Evolutionary conservation across 2,113 vertebrate species (phyloP).

Genomic region (Cebus imitator): DNA sequence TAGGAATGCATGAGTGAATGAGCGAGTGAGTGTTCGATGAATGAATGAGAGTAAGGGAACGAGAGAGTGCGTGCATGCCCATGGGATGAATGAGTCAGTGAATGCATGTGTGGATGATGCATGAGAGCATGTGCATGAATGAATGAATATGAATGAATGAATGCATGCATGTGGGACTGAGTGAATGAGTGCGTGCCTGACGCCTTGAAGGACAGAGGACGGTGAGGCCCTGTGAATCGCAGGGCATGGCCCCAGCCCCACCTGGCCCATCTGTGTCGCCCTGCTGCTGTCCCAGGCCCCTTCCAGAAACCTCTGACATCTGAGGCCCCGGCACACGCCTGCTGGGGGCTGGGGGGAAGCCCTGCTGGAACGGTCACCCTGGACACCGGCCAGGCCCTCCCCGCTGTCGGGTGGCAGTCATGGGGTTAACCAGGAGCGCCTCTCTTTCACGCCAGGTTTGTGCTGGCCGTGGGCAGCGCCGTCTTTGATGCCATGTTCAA

Average conservation of each 20-base stretch:
- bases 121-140: too few species aligned
- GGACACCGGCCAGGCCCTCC: background rate
- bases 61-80: too few species aligned
- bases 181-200: background rate
- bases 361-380: background rate
- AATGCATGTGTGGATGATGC: too few species aligned
- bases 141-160: too few species aligned
- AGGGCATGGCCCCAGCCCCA: too few species aligned
- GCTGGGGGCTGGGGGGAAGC: background rate
- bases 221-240: too few species aligned
- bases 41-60: background rate
- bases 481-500: constrained; percentile 99
- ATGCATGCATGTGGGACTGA: background rate
- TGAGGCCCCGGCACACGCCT: too few species aligned
- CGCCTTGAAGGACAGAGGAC: too few species aligned
- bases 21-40: background rate
- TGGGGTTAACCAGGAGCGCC: background rate
- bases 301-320: too few species aligned
- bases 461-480: constrained; percentile 95
- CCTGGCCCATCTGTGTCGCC: too few species aligned
- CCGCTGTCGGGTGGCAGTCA: rapidly evolving
- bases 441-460: constrained; percentile 87
- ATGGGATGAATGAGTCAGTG: too few species aligned
- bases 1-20: background rate
- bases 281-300: too few species aligned